Conservation (phyloP, 2,888 invertebrate genomes). For the Epistrophella euchroma region DNA sequence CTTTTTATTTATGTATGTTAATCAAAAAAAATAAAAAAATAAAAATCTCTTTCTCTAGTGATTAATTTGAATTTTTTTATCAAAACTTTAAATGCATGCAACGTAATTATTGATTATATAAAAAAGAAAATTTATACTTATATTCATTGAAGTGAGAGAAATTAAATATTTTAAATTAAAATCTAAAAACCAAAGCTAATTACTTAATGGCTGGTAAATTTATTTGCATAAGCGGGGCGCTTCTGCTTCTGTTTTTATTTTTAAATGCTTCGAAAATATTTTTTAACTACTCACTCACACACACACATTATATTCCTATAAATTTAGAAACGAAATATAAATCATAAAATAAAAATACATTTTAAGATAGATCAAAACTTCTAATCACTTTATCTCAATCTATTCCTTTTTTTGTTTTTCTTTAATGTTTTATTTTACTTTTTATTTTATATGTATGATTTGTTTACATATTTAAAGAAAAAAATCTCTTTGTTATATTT, state of each 20-base stretch:
- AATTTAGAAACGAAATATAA: constrained; percentile 69
- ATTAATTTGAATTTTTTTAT: constrained; percentile 21
- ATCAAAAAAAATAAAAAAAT: constrained; percentile 1
- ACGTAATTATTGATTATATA: constrained; percentile 16
- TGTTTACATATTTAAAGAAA: constrained; percentile 33
- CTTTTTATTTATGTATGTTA: constrained; percentile 7
- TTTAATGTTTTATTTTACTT: not conserved
- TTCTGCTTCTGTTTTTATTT: constrained; percentile 17
- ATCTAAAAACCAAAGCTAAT: constrained; percentile 40
- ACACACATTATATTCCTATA: constrained; percentile 77
- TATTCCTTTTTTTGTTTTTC: constrained; percentile 12
- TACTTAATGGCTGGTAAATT: constrained; percentile 48
- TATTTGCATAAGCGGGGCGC: constrained; percentile 35
- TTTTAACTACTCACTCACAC: constrained; percentile 67
- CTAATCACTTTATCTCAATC: constrained; percentile 48
- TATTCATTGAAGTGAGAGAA: constrained; percentile 41
- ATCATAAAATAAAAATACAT: constrained; percentile 57
- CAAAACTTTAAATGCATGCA: constrained; percentile 48
- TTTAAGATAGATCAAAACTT: constrained; percentile 71
- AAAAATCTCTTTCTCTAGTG: constrained; percentile 23
- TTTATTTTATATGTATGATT: constrained; percentile 49
- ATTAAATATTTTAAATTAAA: constrained; percentile 49
- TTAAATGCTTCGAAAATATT: constrained; percentile 53
- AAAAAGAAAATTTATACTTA: constrained; percentile 13
- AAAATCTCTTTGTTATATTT: constrained; percentile 42